Percentiles rank a stretch among this genome's conserved stretches.
Conservation (phyloP, 2,113 vertebrate species). For the Lethenteron camtschaticum region DNA sequence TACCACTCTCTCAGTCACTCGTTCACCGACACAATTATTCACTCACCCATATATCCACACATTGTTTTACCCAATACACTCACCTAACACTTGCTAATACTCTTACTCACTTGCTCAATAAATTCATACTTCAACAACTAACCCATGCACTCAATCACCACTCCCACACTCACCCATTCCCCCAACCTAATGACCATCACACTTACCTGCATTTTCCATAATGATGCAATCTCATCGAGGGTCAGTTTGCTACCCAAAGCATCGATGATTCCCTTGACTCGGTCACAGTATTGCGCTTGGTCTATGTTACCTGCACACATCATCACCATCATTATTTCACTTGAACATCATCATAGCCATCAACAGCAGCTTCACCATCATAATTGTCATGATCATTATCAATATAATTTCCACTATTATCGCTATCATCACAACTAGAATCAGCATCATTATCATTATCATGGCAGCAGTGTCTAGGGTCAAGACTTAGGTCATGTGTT, state of each 20-base stretch:
- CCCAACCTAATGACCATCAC: too few relatives aligned
- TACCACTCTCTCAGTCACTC: not conserved
- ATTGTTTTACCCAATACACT: too few relatives aligned
- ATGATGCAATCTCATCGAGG: slow-evolving; percentile 84
- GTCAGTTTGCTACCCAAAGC: slow-evolving; percentile 89
- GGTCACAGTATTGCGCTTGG: slow-evolving; percentile 93
- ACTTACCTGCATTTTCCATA: slow-evolving; percentile 92
- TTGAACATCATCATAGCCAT: not conserved
- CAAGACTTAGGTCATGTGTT: too few relatives aligned
- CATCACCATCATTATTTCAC: slow-evolving; percentile 10
- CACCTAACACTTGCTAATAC: too few relatives aligned
- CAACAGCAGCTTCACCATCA: slow-evolving; percentile 1
- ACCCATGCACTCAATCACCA: too few relatives aligned
- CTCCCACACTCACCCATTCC: too few relatives aligned
- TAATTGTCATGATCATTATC: not conserved
- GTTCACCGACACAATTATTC: not conserved
- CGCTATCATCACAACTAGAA: not conserved
- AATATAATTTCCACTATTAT: not conserved
- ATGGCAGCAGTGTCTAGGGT: too few relatives aligned
- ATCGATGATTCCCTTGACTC: slow-evolving; percentile 98
- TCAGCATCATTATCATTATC: not conserved
- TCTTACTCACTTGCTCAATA: too few relatives aligned
- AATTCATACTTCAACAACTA: too few relatives aligned
- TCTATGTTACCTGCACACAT: slow-evolving; percentile 74
- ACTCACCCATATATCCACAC: not conserved